Evolutionary conservation across 2,888 invertebrate genomes (phyloP), one percentile per base, ranked within the genome.

Genomic region (Rugalucina vietnamica): DNA sequence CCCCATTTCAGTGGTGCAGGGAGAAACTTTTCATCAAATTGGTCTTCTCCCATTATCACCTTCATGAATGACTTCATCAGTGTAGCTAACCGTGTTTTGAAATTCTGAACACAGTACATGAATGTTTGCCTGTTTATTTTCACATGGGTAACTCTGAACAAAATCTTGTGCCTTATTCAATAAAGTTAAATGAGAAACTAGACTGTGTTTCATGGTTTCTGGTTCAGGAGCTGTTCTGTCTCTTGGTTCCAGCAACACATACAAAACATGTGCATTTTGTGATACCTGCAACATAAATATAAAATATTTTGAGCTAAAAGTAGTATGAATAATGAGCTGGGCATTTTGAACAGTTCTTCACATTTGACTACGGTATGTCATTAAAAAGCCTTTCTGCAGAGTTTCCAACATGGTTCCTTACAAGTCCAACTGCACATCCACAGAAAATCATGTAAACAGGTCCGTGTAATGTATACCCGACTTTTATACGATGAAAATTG

Each of bases 1-100:
- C 29, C 60, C 60, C 60, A 60, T 60, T 60, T 60, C 60, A 60
- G n/a, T 10, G 60, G 60, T 60, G 60, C 60, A 12, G 60, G 60
- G 12, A 60, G 60, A n/a, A 27, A 27, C n/a, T 60, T 60, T 60
- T 60, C 60, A 29, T 60, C 60, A 27, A 60, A 10, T n/a, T 60
- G 8, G n/a, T 60, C n/a, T 8, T 12, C 60, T 12, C 60, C 60
- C 24, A 60, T 27, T 12, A 60, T 27, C n/a, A 29, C 24, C 8
- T 60, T 60, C 60, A 60, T 60, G n/a, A 60, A 60, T 60, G 60
- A 27, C 8, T n/a, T 60, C 12, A n/a, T 12, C 8, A n/a, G 60
- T n/a, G n/a, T 60, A 60, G n/a, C 8, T n/a, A 8, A 60, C 60
- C 8, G 60, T 12, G n/a, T 60, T 10, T 60, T 60, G 24, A 60